Percentiles rank a stretch among this genome's conserved stretches.
These are phyloP conservation scores for Eumacrocentrus americanus DNA, from an alignment of 2,888 invertebrate genomes.

Conservation along the genomic window DNA sequence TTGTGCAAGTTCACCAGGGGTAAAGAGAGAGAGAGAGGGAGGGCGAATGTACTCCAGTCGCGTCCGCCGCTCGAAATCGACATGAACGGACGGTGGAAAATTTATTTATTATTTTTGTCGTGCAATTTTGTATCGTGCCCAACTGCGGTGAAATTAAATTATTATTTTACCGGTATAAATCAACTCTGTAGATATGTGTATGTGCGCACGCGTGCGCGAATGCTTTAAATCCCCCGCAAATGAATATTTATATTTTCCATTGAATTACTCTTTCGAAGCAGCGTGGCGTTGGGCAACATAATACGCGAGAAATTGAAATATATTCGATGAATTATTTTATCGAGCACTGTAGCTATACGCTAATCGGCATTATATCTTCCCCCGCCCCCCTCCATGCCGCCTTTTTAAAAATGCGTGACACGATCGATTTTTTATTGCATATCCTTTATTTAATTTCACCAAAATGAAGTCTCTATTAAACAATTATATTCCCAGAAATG, in stretches of 20 bases:
- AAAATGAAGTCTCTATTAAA: no score
- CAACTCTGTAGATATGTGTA: constrained; percentile 39
- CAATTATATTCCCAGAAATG: no score
- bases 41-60: constrained; percentile 17
- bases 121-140: constrained; percentile 59
- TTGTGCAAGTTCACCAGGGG: constrained; percentile 11
- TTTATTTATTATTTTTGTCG: constrained; percentile 62
- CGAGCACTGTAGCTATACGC: constrained; percentile 54
- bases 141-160: constrained; percentile 61
- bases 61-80: constrained; percentile 46
- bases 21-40: constrained; percentile 28
- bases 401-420: no score
- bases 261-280: constrained; percentile 60
- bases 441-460: no score
- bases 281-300: constrained; percentile 46
- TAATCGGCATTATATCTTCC: constrained; percentile 55
- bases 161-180: constrained; percentile 61
- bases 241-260: constrained; percentile 63
- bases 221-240: constrained; percentile 54
- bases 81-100: constrained; percentile 53
- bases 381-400: not conserved
- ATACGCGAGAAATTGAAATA: constrained; percentile 60
- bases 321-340: constrained; percentile 61
- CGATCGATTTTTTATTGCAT: no score
- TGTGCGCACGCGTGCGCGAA: constrained; percentile 37